Evolutionary conservation across 2,888 invertebrate genomes (phyloP), one percentile per base, ranked within the genome.

Genomic region (Odontomyia ornata): DNA sequence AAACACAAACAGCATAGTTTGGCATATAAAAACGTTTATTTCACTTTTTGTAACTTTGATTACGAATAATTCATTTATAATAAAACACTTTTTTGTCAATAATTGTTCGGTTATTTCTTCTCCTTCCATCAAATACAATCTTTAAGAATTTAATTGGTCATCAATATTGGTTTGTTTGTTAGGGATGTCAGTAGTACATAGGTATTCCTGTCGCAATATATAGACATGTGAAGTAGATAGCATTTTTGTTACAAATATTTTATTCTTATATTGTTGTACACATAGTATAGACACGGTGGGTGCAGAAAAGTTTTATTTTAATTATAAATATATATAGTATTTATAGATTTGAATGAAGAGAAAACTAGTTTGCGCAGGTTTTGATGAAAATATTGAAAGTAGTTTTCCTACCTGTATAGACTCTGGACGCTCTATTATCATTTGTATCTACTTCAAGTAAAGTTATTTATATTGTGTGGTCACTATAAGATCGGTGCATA

Each of bases 11-110:
- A 5, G 5, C 3, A 36, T 36, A 5, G 3, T 36, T 36, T 36
- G 5, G 62, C 75, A 75, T 75, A 75, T 75, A 75, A 75, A 75
- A 75, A 75, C 75, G 60, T 75, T 75, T 75, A 75, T 75, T 75
- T 1, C 62, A 75, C 65, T 75, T 64, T 75, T n/a, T 43, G 64
- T 75, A 75, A 75, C 65, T 28, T 46, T 60, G 56, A 47, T 47
- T 56, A 23, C 52, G 52, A 36, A 56, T 52, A 57, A 56, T 72
- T 36, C n/a, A 57, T 57, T 72, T 43, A 43, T 36, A 57, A 30
- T 72, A 72, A 57, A 73, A 73, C 60, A 28, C 25, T 57, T 36
- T 13, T 47, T 25, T 47, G 27, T 18, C 21, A 47, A 43, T 47
- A 47, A 23, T 69, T 36, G 36, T 36, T 23, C 47, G 2, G 23